phyloP scores from a whole-genome alignment of 2,888 invertebrate species.

The Pyralis farinalis region DNA sequence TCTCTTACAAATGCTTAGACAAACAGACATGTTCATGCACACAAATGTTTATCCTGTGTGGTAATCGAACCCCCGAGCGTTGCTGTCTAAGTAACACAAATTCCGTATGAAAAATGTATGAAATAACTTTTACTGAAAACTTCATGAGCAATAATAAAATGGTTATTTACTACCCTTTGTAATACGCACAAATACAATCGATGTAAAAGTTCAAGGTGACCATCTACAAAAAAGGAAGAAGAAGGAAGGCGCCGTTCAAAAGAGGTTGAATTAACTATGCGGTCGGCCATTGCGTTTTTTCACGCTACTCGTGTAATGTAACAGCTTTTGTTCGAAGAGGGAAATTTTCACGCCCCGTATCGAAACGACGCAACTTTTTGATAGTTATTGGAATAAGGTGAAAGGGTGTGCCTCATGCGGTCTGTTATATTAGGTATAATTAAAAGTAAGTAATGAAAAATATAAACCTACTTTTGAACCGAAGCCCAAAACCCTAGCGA shows the following conservation, averaged over 20 bases:
- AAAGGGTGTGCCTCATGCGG: neutral
- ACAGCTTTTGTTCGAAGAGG: neutral
- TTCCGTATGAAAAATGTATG: too few species aligned
- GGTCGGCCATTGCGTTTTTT: slow-evolving; percentile 1
- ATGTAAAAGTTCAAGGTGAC: slow-evolving; percentile 36
- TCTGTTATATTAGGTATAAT: neutral
- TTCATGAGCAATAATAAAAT: too few species aligned
- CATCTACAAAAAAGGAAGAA: slow-evolving; percentile 11
- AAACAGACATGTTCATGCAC: too few species aligned
- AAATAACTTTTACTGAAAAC: too few species aligned
- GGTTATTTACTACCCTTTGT: neutral
- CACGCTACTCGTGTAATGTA: neutral
- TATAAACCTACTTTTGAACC: too few species aligned
- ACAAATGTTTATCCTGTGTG: too few species aligned
- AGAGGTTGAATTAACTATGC: slow-evolving; percentile 10
- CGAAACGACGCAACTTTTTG: slow-evolving; percentile 1
- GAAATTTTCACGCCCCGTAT: too few species aligned
- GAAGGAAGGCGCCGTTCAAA: slow-evolving; percentile 4
- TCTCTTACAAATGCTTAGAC: too few species aligned
- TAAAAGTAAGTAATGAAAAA: too few species aligned
- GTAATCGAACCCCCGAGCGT: too few species aligned
- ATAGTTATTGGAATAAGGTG: slow-evolving; percentile 3
- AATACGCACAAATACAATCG: slow-evolving; percentile 20
- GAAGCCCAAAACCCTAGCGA: too few species aligned
- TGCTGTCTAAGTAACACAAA: too few species aligned